Evolutionary conservation across 2,888 invertebrate genomes (phyloP).

Genomic region (Scaptodrosophila latifasciaeformis): DNA sequence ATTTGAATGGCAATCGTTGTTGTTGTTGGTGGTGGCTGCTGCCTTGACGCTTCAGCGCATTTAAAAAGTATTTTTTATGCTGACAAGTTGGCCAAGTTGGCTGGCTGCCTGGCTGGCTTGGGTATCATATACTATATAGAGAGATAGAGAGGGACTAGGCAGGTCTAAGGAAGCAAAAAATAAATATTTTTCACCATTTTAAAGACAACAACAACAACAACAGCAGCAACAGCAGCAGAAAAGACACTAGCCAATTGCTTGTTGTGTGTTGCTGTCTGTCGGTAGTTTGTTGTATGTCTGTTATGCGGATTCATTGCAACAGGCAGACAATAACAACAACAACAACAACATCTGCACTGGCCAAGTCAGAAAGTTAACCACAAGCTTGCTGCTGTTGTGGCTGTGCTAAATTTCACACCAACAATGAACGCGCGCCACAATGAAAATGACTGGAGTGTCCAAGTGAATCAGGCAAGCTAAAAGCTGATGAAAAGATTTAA

Average conservation of each 20-base stretch:
- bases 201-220: constrained; percentile 17
- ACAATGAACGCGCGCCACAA: constrained; percentile 66
- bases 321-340: no score
- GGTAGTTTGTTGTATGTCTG: constrained; percentile 46
- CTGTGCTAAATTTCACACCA: constrained; percentile 67
- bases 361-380: constrained; percentile 9
- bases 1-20: constrained; percentile 20
- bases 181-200: constrained; percentile 48
- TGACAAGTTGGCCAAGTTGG: not conserved
- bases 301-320: constrained; percentile 67
- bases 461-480: not conserved
- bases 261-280: constrained; percentile 33
- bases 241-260: constrained; percentile 33
- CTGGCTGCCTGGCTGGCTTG: no score
- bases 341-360: constrained; percentile 24
- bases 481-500: no score
- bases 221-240: constrained; percentile 6
- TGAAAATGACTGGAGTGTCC: constrained; percentile 53
- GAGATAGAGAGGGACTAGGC: no score
- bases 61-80: constrained; percentile 60
- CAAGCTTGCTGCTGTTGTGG: constrained; percentile 18
- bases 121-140: no score
- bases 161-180: no score
- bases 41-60: constrained; percentile 56
- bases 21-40: no score